These are phyloP conservation scores for Charadrius vociferus DNA, from an alignment of 2,113 vertebrate genomes.

Conservation along the genomic window DNA sequence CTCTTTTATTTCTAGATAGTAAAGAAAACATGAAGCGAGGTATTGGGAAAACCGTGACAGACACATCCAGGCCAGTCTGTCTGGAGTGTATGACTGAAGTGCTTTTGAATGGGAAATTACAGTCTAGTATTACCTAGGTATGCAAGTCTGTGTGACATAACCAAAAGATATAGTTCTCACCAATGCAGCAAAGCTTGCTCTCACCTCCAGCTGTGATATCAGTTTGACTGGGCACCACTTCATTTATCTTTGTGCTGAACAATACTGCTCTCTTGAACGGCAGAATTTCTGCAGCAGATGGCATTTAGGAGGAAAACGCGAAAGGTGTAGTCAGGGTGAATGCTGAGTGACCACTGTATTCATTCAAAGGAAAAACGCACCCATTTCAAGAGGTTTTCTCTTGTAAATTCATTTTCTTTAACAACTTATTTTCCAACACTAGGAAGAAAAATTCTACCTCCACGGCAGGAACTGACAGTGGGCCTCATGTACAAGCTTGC, in stretches of 20 bases:
- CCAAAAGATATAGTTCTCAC: neutral
- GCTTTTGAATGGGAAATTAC: neutral
- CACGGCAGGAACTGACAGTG: neutral
- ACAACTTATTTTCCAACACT: neutral
- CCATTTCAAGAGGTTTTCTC: neutral
- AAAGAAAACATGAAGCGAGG: neutral
- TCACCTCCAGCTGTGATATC: slow-evolving; percentile 26
- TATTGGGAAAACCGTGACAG: neutral
- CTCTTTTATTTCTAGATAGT: neutral
- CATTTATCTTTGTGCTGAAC: slow-evolving; percentile 41
- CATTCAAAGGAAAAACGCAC: neutral
- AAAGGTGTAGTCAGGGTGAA: neutral
- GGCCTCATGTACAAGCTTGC: neutral
- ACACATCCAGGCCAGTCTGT: neutral
- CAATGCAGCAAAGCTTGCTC: slow-evolving; percentile 30
- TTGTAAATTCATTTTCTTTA: neutral
- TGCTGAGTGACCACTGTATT: neutral
- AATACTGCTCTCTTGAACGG: neutral
- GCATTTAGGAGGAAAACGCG: neutral
- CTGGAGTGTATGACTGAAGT: neutral
- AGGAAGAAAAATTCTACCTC: neutral
- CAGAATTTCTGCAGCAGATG: slow-evolving; percentile 48
- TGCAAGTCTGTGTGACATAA: neutral
- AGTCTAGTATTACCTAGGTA: neutral
- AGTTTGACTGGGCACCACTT: slow-evolving; percentile 18